phyloP scores from a whole-genome alignment of 2,113 vertebrate genomes.

The Mionectes macconnelli region DNA sequence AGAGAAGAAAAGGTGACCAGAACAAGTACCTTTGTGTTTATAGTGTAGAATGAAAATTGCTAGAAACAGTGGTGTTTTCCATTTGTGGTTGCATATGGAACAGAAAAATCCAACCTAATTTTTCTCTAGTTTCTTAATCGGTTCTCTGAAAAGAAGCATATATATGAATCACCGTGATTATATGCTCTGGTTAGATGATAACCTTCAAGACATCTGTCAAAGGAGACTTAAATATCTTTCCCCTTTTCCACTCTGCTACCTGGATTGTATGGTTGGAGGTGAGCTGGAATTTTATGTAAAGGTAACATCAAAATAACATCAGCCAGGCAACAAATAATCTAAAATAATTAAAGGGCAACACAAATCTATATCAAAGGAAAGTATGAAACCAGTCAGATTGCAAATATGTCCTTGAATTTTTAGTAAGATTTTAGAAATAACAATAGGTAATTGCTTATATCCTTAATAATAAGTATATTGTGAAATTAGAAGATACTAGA shows the following conservation, averaged over 20 bases:
- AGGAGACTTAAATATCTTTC: not conserved
- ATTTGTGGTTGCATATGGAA: not conserved
- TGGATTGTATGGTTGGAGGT: not conserved
- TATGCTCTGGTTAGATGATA: not conserved
- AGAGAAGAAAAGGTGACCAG: not conserved
- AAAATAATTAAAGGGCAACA: not conserved
- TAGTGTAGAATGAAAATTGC: not conserved
- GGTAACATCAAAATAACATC: not conserved
- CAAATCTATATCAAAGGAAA: not conserved
- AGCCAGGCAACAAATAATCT: not conserved
- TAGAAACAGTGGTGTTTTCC: not conserved
- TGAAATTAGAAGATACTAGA: not conserved
- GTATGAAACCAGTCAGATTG: not conserved
- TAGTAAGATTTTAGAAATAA: not conserved
- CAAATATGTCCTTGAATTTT: not conserved
- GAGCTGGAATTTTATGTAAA: not conserved
- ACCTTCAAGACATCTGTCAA: not conserved
- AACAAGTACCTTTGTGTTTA: not conserved
- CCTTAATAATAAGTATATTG: not conserved
- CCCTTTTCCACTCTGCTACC: not conserved
- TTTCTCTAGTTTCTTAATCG: not conserved
- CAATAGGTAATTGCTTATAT: not conserved
- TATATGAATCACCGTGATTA: not conserved
- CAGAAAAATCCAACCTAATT: not conserved
- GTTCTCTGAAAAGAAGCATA: not conserved